Evolutionary conservation across 2,113 vertebrate genomes (phyloP).

Genomic region (Tupaia chinensis): DNA sequence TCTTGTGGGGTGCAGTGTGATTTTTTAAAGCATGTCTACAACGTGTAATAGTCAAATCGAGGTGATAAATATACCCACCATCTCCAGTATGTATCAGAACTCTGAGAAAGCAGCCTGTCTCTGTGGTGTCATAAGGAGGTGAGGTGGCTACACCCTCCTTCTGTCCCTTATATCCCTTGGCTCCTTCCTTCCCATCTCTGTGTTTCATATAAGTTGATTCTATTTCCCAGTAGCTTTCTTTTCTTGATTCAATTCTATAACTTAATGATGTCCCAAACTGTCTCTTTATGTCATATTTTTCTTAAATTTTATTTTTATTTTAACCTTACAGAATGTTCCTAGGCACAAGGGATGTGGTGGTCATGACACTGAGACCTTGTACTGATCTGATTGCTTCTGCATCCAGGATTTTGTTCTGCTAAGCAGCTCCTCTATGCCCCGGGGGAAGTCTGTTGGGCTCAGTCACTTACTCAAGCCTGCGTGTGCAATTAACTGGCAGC

Average conservation of each 20-base stretch:
- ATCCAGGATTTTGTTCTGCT: not conserved
- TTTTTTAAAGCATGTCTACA: no score
- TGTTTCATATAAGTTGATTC: not conserved
- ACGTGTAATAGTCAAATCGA: no score
- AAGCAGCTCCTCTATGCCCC: not conserved
- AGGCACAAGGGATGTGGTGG: not conserved
- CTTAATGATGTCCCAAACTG: not conserved
- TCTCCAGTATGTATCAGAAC: no score
- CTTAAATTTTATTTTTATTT: not conserved
- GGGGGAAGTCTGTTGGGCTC: no score
- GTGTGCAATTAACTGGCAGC: not conserved
- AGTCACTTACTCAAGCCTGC: no score
- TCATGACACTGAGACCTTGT: not conserved
- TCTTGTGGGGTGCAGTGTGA: no score
- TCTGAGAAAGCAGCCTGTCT: no score
- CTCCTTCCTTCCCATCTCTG: fast-evolving
- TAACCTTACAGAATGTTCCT: not conserved
- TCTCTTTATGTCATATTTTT: not conserved
- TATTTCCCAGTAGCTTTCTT: not conserved
- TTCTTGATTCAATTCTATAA: not conserved
- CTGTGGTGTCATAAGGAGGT: not conserved
- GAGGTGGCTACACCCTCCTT: not conserved
- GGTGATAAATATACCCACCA: no score
- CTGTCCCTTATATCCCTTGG: fast-evolving
- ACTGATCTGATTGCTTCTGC: not conserved